These are phyloP conservation scores for Pheosia gnoma DNA, from an alignment of 2,888 invertebrate species.

Conservation along the genomic window DNA sequence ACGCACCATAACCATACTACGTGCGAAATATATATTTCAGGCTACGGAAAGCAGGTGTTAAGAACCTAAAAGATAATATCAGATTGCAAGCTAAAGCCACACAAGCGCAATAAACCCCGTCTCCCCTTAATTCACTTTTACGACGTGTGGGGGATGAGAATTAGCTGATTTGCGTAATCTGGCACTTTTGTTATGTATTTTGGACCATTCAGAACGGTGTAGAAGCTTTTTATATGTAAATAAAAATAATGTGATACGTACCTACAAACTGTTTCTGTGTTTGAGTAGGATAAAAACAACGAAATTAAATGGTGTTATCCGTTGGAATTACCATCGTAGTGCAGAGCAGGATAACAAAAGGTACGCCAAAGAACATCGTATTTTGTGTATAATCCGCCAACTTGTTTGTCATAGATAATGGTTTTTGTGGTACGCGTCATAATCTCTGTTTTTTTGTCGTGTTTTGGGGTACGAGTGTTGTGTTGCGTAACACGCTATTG, in stretches of 20 bases:
- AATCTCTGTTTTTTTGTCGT: conserved; percentile 58
- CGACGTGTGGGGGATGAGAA: conserved; percentile 1
- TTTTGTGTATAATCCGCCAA: conserved; percentile 60
- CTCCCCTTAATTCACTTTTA: conserved; percentile 9
- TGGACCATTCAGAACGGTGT: not conserved
- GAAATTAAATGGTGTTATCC: conserved; percentile 28
- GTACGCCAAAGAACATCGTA: conserved; percentile 47
- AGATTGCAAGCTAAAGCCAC: conserved; percentile 4
- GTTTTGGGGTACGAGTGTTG: conserved; percentile 61
- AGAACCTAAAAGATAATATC: not conserved
- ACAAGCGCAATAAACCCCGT: not conserved
- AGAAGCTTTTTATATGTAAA: not conserved
- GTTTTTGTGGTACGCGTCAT: conserved; percentile 53
- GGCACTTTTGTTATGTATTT: not conserved
- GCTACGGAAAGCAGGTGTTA: not conserved
- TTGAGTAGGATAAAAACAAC: not conserved
- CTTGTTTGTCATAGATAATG: conserved; percentile 68
- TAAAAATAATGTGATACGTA: not conserved
- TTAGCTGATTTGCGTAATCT: not conserved
- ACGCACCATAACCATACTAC: not conserved
- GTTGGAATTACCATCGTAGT: conserved; percentile 47
- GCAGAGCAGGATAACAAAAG: conserved; percentile 53
- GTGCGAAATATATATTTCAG: conserved; percentile 1
- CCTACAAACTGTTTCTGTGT: not conserved
- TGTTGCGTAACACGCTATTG: conserved; percentile 73